These are phyloP conservation scores for Bugulina stolonifera DNA, from an alignment of 2,888 invertebrate species.

Conservation along the genomic window DNA sequence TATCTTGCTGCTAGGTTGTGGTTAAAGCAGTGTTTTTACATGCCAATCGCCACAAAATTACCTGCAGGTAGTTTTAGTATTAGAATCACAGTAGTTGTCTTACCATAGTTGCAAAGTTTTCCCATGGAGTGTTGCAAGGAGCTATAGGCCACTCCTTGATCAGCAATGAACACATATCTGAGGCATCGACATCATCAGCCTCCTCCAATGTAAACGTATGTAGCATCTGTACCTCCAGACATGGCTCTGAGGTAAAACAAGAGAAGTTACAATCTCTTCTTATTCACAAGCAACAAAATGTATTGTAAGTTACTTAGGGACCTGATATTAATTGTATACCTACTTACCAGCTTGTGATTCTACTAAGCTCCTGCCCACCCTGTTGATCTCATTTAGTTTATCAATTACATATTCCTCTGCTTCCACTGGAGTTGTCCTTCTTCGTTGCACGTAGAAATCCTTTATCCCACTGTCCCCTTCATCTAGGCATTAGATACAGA, in stretches of 20 bases:
- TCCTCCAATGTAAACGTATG: neutral
- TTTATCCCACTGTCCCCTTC: too few relatives aligned
- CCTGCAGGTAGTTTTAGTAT: too few relatives aligned
- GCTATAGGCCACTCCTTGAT: conserved; percentile 19
- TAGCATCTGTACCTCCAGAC: neutral
- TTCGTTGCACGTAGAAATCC: neutral
- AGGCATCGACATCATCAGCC: neutral
- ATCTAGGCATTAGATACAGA: too few relatives aligned
- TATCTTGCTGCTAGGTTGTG: too few relatives aligned
- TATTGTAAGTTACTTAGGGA: too few relatives aligned
- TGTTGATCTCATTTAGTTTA: conserved; percentile 10
- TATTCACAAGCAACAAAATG: too few relatives aligned
- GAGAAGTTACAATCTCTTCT: too few relatives aligned
- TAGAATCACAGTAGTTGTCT: too few relatives aligned
- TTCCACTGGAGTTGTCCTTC: neutral
- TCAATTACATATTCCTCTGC: conserved; percentile 8
- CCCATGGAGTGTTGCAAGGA: conserved; percentile 13
- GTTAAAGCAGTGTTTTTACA: too few relatives aligned
- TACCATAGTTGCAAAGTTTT: neutral
- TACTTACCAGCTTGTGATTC: neutral
- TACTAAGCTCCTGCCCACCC: neutral
- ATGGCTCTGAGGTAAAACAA: too few relatives aligned
- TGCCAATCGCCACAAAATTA: too few relatives aligned
- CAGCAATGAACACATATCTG: conserved; percentile 10
- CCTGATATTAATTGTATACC: too few relatives aligned